These are phyloP conservation scores for Agrochola circellaris DNA, from an alignment of 2,888 invertebrate species.

Conservation along the genomic window DNA sequence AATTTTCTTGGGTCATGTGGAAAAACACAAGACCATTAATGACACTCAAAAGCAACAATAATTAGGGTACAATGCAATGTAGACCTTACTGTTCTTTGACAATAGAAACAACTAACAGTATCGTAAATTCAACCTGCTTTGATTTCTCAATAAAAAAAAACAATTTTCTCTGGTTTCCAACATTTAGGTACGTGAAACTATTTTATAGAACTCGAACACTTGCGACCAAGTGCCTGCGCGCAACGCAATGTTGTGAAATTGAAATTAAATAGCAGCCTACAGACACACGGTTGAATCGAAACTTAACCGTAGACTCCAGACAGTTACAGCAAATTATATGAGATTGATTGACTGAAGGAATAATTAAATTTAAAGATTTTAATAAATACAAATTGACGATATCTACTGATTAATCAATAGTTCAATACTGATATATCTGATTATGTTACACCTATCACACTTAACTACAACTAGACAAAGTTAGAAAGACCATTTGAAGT, in stretches of 20 bases:
- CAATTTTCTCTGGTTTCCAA: conserved; percentile 1
- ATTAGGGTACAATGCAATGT: background rate
- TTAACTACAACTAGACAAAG: background rate
- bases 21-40: no score
- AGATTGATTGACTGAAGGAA: background rate
- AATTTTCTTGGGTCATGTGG: no score
- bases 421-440: background rate
- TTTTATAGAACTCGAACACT: conserved; percentile 3
- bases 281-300: background rate
- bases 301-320: background rate
- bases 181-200: conserved; percentile 17
- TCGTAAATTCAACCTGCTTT: background rate
- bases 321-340: background rate
- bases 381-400: background rate
- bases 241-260: conserved; percentile 16
- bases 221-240: background rate
- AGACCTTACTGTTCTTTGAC: background rate
- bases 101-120: conserved; percentile 4
- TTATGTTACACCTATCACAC: background rate
- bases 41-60: background rate
- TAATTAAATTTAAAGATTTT: background rate
- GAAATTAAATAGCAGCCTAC: background rate
- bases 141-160: conserved; percentile 4
- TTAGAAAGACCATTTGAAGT: background rate
- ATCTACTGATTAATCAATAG: background rate